phyloP scores from a whole-genome alignment of 2,797 vertebrate species.

The Ciconia nigra region DNA sequence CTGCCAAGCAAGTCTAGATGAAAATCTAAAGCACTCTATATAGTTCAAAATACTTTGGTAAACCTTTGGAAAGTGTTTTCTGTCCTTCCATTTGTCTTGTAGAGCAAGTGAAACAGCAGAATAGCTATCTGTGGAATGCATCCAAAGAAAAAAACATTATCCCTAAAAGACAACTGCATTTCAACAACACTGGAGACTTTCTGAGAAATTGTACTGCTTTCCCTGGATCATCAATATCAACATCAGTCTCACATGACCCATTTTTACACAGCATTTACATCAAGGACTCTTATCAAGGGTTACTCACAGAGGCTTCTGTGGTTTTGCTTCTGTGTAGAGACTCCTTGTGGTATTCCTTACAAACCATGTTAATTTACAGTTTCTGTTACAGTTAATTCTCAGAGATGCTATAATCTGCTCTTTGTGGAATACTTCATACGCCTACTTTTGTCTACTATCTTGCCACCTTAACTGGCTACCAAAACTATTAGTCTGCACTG shows the following conservation, averaged over 20 bases:
- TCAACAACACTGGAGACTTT: not conserved
- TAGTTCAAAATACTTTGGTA: not conserved
- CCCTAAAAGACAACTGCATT: not conserved
- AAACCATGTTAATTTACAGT: not conserved
- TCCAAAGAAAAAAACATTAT: not conserved
- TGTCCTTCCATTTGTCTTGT: not conserved
- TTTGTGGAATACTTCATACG: not conserved
- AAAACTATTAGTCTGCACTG: not conserved
- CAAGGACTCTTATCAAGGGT: not conserved
- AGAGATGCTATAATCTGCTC: not conserved
- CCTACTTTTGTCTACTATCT: not conserved
- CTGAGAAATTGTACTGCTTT: not conserved
- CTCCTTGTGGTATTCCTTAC: not conserved
- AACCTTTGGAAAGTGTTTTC: not conserved
- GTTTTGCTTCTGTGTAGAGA: not conserved
- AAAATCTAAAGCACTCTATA: not conserved
- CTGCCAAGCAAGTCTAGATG: not conserved
- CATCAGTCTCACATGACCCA: not conserved
- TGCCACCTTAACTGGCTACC: not conserved
- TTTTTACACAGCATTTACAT: not conserved
- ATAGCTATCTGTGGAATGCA: not conserved
- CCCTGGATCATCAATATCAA: not conserved
- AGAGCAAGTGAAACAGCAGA: not conserved
- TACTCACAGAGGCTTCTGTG: not conserved
- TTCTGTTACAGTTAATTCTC: not conserved